Conservation (phyloP, 2,888 invertebrate species). For the Pandemis corylana region DNA sequence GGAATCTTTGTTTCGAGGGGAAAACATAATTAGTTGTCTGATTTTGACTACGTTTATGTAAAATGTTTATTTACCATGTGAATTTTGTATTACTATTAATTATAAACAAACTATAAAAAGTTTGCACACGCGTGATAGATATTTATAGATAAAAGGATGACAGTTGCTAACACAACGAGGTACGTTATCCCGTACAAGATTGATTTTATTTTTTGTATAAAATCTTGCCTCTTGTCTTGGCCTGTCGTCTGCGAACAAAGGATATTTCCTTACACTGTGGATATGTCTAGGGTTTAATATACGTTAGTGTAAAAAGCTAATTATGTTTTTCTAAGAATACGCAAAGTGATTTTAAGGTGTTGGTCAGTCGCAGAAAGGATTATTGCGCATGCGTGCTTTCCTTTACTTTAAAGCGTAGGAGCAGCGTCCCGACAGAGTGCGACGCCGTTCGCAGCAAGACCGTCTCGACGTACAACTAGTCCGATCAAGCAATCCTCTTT, state of each 20-base stretch:
- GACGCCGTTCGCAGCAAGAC: background rate
- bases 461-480: conserved; percentile 53
- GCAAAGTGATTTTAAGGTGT: conserved; percentile 70
- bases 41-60: conserved; percentile 49
- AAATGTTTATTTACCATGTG: conserved; percentile 37
- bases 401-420: background rate
- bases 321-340: conserved; percentile 79
- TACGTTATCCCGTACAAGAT: conserved; percentile 75
- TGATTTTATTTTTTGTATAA: conserved; percentile 84
- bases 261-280: conserved; percentile 74
- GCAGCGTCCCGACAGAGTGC: background rate
- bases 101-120: conserved; percentile 34
- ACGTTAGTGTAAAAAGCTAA: conserved; percentile 70
- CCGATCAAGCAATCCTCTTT: conserved; percentile 65
- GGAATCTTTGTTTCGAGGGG: conserved; percentile 81
- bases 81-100: conserved; percentile 38
- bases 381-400: conserved; percentile 53
- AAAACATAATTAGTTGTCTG: conserved; percentile 78
- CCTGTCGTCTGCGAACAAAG: conserved; percentile 81
- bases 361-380: conserved; percentile 74
- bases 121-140: conserved; percentile 71
- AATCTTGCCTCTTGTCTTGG: conserved; percentile 84
- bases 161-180: conserved; percentile 83
- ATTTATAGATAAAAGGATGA: conserved; percentile 75
- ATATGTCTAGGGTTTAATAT: conserved; percentile 73